These are phyloP conservation scores for Lumbricus terrestris DNA, from an alignment of 2,888 invertebrate species.

Conservation along the genomic window DNA sequence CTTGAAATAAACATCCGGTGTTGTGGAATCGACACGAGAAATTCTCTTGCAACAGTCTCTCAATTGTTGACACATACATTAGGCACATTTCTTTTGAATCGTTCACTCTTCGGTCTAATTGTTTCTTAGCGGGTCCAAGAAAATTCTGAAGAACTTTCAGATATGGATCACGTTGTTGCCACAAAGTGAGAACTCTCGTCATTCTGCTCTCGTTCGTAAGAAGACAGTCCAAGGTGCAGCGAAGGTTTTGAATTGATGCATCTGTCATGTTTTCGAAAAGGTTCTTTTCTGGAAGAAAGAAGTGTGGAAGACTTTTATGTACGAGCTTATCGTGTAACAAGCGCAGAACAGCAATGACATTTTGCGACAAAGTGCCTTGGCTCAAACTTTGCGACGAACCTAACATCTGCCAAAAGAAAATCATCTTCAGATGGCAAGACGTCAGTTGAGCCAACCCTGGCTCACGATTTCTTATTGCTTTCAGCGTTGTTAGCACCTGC, in stretches of 20 bases:
- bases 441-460: conserved; percentile 12
- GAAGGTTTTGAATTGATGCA: neutral
- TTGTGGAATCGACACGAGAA: neutral
- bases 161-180: neutral
- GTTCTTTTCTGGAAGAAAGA: neutral
- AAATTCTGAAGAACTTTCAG: neutral
- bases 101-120: neutral
- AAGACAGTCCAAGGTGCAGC: neutral
- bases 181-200: conserved; percentile 3
- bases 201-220: neutral
- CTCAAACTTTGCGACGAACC: neutral
- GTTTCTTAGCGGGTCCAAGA: neutral
- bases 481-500: conserved; percentile 24
- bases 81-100: neutral
- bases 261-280: neutral
- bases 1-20: neutral
- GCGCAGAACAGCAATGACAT: neutral
- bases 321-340: neutral
- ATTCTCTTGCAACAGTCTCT: neutral
- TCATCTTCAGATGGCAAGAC: conserved; percentile 19
- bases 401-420: neutral
- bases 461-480: conserved; percentile 26
- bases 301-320: neutral
- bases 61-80: neutral
- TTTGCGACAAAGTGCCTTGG: neutral